Evolutionary conservation across 2,797 vertebrate genomes (phyloP).

Genomic region (Sternotherus odoratus): DNA sequence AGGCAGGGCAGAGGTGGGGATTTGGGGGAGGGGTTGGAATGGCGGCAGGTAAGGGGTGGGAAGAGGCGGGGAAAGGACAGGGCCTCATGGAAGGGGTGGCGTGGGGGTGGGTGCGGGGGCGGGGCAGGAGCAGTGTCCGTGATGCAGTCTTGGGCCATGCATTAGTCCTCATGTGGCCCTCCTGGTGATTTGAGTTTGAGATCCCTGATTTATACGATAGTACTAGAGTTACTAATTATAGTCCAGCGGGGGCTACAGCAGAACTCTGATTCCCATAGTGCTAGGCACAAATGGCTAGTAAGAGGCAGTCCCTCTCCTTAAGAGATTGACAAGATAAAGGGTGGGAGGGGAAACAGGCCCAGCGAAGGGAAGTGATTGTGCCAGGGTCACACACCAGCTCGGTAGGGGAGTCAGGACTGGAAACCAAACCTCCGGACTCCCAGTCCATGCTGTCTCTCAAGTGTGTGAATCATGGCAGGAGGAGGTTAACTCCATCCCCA

Average conservation of each 20-base stretch:
- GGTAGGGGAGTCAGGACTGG: background rate
- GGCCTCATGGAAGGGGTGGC: too few relatives aligned
- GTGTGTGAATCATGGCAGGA: background rate
- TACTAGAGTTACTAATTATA: background rate
- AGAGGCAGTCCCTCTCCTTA: background rate
- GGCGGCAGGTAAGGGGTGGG: too few relatives aligned
- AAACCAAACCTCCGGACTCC: background rate
- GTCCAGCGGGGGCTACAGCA: background rate
- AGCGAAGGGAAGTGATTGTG: background rate
- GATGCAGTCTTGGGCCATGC: too few relatives aligned
- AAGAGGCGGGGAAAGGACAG: too few relatives aligned
- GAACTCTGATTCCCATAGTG: background rate
- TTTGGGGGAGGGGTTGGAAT: too few relatives aligned
- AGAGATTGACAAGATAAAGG: background rate
- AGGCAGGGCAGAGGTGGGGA: too few relatives aligned
- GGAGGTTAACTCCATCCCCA: background rate
- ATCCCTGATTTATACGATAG: background rate
- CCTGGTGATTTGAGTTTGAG: too few relatives aligned
- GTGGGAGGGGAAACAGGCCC: background rate
- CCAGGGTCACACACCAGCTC: background rate
- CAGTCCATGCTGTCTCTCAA: background rate
- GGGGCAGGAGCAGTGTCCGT: too few relatives aligned
- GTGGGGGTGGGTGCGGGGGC: too few relatives aligned
- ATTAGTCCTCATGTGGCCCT: too few relatives aligned
- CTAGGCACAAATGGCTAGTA: background rate